Evolutionary conservation across 2,888 invertebrate species (phyloP).

Genomic region (Cantharis lateralis): DNA sequence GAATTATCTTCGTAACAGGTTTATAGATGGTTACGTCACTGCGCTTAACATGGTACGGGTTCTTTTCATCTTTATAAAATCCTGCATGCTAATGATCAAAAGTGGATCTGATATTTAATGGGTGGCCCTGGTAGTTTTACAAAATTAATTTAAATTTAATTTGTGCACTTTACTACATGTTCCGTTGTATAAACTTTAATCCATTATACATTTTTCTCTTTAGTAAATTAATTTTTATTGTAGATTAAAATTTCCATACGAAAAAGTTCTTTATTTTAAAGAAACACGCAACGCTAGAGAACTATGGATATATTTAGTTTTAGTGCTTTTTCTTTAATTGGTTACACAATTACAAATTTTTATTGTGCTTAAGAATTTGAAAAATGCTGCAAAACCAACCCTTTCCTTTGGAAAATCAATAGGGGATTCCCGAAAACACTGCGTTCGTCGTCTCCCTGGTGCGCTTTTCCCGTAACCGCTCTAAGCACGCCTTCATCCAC

Average conservation of each 20-base stretch:
- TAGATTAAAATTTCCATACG: background rate
- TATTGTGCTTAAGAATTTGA: background rate
- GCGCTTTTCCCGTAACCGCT: background rate
- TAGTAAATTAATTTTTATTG: background rate
- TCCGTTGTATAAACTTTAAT: background rate
- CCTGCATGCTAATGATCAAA: background rate
- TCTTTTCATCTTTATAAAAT: background rate
- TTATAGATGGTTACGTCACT: no score
- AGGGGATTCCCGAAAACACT: background rate
- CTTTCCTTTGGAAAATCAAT: background rate
- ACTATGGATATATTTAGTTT: background rate
- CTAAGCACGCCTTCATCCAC: background rate
- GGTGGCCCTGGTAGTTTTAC: background rate
- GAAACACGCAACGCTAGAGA: background rate
- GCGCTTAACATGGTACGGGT: background rate
- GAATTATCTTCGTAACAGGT: no score
- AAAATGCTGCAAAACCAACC: background rate
- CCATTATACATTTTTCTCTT: background rate
- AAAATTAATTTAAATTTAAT: background rate
- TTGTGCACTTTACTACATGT: background rate
- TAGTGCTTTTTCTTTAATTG: background rate
- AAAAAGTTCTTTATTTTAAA: background rate
- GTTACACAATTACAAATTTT: background rate
- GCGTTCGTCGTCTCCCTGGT: background rate
- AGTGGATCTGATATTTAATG: background rate